phyloP scores from a whole-genome alignment of 2,797 vertebrate species.

The Oceanodroma leucorhoa region DNA sequence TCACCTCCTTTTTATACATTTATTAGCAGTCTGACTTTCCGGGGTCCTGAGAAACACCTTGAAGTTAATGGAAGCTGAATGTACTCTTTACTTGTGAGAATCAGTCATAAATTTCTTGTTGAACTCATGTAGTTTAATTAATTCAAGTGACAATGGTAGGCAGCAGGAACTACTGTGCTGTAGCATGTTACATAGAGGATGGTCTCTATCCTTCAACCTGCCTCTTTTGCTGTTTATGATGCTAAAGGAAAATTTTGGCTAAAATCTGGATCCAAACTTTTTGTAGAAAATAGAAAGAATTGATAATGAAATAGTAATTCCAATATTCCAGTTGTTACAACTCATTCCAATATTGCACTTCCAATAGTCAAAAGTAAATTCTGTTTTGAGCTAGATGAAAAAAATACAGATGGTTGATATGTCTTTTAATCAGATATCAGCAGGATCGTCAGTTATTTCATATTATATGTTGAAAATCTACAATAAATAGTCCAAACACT shows the following conservation, averaged over 20 bases:
- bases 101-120: not conserved
- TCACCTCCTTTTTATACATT: not conserved
- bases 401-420: not conserved
- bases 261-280: not conserved
- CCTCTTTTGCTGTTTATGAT: not conserved
- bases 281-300: not conserved
- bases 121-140: not conserved
- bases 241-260: not conserved
- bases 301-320: not conserved
- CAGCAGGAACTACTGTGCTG: not conserved
- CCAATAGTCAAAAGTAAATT: not conserved
- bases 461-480: not conserved
- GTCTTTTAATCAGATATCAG: not conserved
- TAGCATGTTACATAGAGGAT: not conserved
- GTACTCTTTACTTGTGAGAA: not conserved
- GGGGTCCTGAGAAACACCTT: not conserved
- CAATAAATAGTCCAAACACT: not conserved
- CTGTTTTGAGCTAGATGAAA: not conserved
- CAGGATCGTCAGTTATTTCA: not conserved
- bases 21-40: not conserved
- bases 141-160: not conserved
- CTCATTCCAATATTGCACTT: not conserved
- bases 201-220: not conserved
- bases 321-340: not conserved
- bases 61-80: not conserved